A percentile compares a stretch with the other conserved stretches of the same genome.
These are phyloP conservation scores for Tupaia tana DNA, from an alignment of 2,113 vertebrate genomes.

Conservation along the genomic window DNA sequence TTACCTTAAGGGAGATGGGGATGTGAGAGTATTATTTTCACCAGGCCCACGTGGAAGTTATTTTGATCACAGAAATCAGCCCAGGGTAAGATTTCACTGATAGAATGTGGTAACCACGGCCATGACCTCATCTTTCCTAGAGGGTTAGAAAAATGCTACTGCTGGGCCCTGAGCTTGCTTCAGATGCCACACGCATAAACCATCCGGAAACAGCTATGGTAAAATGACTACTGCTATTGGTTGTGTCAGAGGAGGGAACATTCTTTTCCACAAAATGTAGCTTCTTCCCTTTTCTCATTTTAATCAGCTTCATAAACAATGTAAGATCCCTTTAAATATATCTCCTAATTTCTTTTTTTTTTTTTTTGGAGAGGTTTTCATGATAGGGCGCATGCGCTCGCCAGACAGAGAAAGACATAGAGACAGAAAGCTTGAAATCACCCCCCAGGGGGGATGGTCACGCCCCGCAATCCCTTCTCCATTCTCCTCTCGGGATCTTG, in stretches of 20 bases:
- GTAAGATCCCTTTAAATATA: not conserved
- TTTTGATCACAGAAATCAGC: not conserved
- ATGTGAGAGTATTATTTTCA: not conserved
- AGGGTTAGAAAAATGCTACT: not conserved
- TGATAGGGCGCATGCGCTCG: too few species aligned
- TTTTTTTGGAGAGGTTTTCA: too few species aligned
- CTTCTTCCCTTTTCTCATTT: not conserved
- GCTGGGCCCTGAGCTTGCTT: not conserved
- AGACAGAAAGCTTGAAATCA: too few species aligned
- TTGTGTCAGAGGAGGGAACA: not conserved
- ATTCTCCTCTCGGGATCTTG: too few species aligned
- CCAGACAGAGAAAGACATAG: too few species aligned
- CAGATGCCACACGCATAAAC: not conserved
- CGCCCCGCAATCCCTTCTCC: too few species aligned
- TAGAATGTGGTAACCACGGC: not conserved
- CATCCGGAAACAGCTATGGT: not conserved
- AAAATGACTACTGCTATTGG: not conserved
- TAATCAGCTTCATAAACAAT: not conserved
- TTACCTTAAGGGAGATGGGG: not conserved
- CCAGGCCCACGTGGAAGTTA: not conserved
- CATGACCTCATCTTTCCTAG: constrained; percentile 6
- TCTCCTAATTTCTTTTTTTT: not conserved
- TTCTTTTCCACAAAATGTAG: not conserved
- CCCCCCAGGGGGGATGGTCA: too few species aligned
- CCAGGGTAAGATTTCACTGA: not conserved